These are phyloP conservation scores for Nymphicus hollandicus DNA, from an alignment of 2,113 vertebrate genomes.

Conservation along the genomic window DNA sequence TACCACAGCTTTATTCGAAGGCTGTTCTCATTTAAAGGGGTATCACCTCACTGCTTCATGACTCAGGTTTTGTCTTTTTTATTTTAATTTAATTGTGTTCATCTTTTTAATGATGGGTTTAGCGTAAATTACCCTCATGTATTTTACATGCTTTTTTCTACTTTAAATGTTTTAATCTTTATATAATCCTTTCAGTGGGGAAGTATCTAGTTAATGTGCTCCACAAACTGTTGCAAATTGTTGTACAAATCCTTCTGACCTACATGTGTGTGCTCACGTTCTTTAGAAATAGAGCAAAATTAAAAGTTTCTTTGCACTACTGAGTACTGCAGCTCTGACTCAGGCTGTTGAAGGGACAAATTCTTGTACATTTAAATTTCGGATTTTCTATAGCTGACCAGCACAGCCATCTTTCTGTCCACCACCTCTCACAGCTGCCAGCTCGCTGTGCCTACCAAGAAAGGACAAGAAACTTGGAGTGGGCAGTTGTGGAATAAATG, in stretches of 20 bases:
- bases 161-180: slow-evolving; percentile 38
- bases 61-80: background rate
- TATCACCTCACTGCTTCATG: slow-evolving; percentile 7
- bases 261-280: background rate
- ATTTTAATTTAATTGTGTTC: slow-evolving; percentile 2
- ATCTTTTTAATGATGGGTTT: slow-evolving; percentile 29
- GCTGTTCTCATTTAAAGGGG: slow-evolving; percentile 34
- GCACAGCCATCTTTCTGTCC: background rate
- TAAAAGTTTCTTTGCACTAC: background rate
- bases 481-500: slow-evolving; percentile 5
- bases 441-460: background rate
- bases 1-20: slow-evolving; percentile 61
- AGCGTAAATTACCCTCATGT: background rate
- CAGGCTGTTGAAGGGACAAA: background rate
- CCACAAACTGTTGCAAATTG: background rate
- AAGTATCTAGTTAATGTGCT: slow-evolving; percentile 42
- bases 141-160: slow-evolving; percentile 13
- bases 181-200: slow-evolving; percentile 38
- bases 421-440: background rate
- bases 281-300: background rate
- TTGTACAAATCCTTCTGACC: slow-evolving; percentile 24
- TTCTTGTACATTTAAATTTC: background rate
- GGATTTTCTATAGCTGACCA: background rate
- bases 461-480: background rate
- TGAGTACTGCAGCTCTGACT: background rate